Base-by-base conservation (phyloP, 2,797 vertebrate genomes). In the Sebastes vulpes region DNA sequence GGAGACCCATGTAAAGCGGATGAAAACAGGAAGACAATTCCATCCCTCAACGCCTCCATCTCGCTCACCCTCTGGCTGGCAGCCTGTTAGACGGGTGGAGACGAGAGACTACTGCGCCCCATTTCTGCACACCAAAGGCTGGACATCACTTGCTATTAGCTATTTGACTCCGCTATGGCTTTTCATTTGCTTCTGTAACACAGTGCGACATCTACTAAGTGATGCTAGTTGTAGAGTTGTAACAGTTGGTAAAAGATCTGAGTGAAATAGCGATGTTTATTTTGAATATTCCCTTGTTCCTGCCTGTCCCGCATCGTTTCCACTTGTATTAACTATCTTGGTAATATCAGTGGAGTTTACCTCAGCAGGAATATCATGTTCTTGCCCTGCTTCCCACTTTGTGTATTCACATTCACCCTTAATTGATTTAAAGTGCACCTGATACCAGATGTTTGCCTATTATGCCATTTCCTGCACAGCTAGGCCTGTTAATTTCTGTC, bases 1-100 rank as follows among this genome's bases (percentile, higher is more conserved):
- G 67, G 94, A 95, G 93, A 94, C 90, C 59, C 75, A 74, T 91
- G 92, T 93, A 93, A 92, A 93, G 92, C 78, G 85, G 91, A 94
- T 92, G 87, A 93, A 92, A 93, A 92, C 93, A 91, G 92, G 84
- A 92, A 93, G 92, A 94, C 94, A 94, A 94, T 95, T 92, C 92
- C 91, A 93, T 92, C 92, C 92, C 90, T 93, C 88, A 94, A 89
- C 87, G 88, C 88, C 90, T 89, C 83, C 92, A 72, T 92, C 91
- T 91, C 65, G 3, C 79, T 75, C 86, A 81, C 78, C 78, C 75
- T 89, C 65, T 84, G 79, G 82, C 82, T 76, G 66, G 59, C 65
- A 64, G 75, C 79, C 77, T 81, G 65, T 90, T 89, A 87, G 78
- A 75, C 38, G 53, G 48, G 61, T 80, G 58, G 68, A 81, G 64